Percentiles rank a stretch among this genome's conserved stretches.
phyloP scores from a whole-genome alignment of 2,797 vertebrate genomes.

The Nannoperca australis region DNA sequence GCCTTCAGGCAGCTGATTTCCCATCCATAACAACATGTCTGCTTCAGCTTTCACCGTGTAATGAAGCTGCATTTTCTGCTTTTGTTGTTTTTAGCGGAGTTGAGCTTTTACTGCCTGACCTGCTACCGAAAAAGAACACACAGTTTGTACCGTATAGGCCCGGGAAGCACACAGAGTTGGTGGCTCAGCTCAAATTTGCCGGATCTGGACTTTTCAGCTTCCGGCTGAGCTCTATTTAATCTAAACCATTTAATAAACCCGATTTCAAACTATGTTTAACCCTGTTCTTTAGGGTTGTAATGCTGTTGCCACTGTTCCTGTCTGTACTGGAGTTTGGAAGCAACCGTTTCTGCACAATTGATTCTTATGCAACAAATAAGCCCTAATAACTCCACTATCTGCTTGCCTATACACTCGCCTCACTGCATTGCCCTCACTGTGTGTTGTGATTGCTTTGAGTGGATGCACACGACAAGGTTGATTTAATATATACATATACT shows the following conservation, averaged over 20 bases:
- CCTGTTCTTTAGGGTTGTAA: background rate
- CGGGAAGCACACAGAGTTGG: background rate
- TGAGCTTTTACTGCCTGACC: background rate
- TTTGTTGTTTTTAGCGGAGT: conserved; percentile 3
- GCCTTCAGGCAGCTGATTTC: conserved; percentile 28
- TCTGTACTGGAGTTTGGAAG: no score
- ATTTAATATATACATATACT: background rate
- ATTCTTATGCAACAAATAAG: background rate
- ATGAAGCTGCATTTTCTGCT: background rate
- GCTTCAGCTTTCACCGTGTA: conserved; percentile 13
- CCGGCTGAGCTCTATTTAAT: background rate
- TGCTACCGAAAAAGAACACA: background rate
- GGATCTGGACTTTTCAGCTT: background rate
- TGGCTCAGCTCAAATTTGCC: no score
- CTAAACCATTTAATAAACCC: background rate
- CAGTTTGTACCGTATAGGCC: background rate
- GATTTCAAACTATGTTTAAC: background rate
- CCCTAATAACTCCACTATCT: conserved; percentile 6
- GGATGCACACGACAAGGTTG: conserved; percentile 55
- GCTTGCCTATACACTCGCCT: conserved; percentile 23
- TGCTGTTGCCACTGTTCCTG: background rate
- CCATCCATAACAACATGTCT: conserved; percentile 7
- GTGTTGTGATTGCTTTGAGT: conserved; percentile 30
- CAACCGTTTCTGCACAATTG: background rate
- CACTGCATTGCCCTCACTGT: conserved; percentile 22